These are phyloP conservation scores for Odontomyia ornata DNA, from an alignment of 2,888 invertebrate species.

Conservation along the genomic window DNA sequence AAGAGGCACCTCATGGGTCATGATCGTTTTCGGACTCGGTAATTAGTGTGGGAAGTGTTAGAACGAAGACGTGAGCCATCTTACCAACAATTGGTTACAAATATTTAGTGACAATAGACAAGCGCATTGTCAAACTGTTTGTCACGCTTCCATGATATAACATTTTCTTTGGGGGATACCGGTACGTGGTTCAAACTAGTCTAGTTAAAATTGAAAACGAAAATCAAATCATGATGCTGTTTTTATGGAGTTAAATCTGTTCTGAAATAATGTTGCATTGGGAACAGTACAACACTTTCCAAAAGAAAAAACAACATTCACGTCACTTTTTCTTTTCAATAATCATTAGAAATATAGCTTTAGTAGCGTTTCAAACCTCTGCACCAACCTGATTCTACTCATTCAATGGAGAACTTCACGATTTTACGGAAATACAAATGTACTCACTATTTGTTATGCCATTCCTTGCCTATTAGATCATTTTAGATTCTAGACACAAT, in stretches of 20 bases:
- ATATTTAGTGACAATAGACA: neutral
- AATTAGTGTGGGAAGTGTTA: conserved; percentile 29
- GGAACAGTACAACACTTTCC: too few species aligned
- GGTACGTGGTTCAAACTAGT: too few species aligned
- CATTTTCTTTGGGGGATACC: too few species aligned
- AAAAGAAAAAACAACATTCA: too few species aligned
- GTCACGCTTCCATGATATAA: conserved; percentile 12
- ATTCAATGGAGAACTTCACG: neutral
- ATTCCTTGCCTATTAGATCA: neutral
- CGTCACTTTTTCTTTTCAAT: too few species aligned
- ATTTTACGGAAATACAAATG: neutral
- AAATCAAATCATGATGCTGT: too few species aligned
- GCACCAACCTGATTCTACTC: too few species aligned
- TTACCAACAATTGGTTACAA: neutral
- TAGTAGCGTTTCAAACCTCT: too few species aligned
- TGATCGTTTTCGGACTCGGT: neutral
- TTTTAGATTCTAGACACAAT: conserved; percentile 10
- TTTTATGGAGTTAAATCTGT: too few species aligned
- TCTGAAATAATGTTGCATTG: too few species aligned
- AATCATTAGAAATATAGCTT: too few species aligned
- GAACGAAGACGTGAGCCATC: conserved; percentile 14
- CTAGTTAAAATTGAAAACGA: too few species aligned
- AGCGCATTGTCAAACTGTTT: neutral
- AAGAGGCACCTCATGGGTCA: neutral
- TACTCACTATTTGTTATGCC: conserved; percentile 9